Evolutionary conservation across 2,797 vertebrate genomes (phyloP).

Genomic region (Enteromius radiatus): DNA sequence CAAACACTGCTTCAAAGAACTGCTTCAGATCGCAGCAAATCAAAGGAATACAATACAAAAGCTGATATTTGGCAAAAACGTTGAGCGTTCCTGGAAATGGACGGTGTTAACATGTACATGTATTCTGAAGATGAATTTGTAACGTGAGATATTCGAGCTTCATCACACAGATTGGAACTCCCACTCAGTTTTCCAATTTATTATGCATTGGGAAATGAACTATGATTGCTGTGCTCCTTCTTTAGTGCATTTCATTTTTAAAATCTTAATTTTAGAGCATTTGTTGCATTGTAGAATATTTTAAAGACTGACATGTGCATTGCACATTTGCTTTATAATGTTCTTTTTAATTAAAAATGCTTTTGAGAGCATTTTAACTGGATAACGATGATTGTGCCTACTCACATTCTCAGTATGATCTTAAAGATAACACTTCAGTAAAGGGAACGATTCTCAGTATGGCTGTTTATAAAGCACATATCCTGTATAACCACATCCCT

Average conservation of each 20-base stretch:
- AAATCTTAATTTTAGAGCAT: background rate
- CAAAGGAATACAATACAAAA: constrained; percentile 3
- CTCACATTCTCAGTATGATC: background rate
- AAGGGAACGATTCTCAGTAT: background rate
- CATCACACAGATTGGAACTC: background rate
- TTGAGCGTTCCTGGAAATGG: constrained; percentile 16
- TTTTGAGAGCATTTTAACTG: background rate
- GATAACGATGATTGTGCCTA: background rate
- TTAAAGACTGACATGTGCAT: background rate
- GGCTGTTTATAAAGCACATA: background rate
- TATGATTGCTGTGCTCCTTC: background rate
- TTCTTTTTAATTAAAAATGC: background rate
- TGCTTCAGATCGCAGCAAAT: constrained; percentile 12
- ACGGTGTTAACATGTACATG: background rate
- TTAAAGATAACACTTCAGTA: background rate
- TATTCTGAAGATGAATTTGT: constrained; percentile 30
- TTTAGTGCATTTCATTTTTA: background rate
- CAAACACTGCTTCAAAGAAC: constrained; percentile 28
- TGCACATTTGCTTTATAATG: background rate
- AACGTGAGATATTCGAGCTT: constrained; percentile 4
- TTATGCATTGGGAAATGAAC: background rate
- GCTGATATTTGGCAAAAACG: constrained; percentile 19
- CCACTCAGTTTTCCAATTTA: background rate
- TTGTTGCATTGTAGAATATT: background rate
- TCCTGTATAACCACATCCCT: background rate